Conservation (phyloP, 1,140 invertebrate species). For the Anagrus nilaparvatae region DNA sequence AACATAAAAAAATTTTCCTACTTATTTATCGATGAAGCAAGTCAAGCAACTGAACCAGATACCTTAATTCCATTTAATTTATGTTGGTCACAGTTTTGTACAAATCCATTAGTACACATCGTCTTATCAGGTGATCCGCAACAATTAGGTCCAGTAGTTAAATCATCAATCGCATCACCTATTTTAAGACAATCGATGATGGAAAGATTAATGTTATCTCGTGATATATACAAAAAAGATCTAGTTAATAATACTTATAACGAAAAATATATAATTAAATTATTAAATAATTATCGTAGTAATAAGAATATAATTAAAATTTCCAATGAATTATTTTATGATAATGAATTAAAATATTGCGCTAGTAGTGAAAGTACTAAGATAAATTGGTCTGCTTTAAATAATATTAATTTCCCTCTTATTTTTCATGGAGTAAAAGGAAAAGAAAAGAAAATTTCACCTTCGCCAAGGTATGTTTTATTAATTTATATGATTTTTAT, state of each 20-base stretch:
- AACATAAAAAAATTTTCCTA: constrained; percentile 55
- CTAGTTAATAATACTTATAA: no score
- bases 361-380: constrained; percentile 3
- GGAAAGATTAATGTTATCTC: constrained; percentile 43
- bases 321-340: constrained; percentile 49
- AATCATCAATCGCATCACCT: no score
- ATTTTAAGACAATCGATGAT: constrained; percentile 40
- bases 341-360: constrained; percentile 40
- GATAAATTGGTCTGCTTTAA: background rate
- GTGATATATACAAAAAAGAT: no score
- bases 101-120: constrained; percentile 40
- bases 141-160: constrained; percentile 73
- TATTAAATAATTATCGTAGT: constrained; percentile 51
- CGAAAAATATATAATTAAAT: constrained; percentile 50
- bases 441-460: background rate
- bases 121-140: constrained; percentile 75
- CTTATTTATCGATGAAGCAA: constrained; percentile 82
- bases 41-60: constrained; percentile 71
- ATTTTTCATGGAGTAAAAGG: constrained; percentile 1
- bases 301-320: constrained; percentile 46
- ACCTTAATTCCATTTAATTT: constrained; percentile 52
- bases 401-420: background rate
- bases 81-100: no score
- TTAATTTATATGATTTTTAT: no score
- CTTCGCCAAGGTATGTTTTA: no score